Base-by-base conservation (phyloP, 2,888 invertebrate species). In the Linnaemya tessellans region DNA sequence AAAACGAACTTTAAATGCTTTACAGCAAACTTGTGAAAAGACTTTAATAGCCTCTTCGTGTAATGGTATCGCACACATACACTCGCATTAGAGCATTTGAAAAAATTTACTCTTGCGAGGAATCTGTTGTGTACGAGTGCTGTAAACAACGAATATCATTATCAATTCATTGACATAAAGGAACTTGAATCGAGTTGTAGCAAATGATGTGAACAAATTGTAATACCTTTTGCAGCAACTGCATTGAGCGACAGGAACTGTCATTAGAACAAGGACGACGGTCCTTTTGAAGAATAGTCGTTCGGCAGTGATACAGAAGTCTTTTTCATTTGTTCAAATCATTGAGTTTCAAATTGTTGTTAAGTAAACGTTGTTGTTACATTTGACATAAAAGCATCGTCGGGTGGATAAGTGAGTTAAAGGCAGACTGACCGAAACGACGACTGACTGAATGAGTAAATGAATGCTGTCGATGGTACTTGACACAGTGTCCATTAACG, bases 401-500 rank as follows among this genome's bases (percentile, higher is more conserved):
- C 67, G 56, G 38, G 60, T 25, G 43, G 51, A 60, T 78, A 78
- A 78, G 71, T 54, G 46, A 62, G 43, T 58, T 1, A 65, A 64
- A 15, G 49, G 58, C 74, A 46, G 64, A 65, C 71, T 82, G 64
- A 54, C 67, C 60, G 49, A 54, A 60, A 51, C 30, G 30, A 67
- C 46, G 54, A 78, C 67, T 68, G 60, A 51, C 56, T 18, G 54
- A 3, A 49, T 74, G 43, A 68, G 54, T 43, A 67, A 84, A 80
- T 71, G 65, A 77, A 67, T 84, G 68, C 68, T 87, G 87, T 84
- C 87, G 84, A 87, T 85, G 84, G 68, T 79, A 80, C 85, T 87
- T 85, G 85, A 85, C 81, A 85, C 60, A 78, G 84, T 81, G 84
- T 85, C 84, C 87, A 84, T 87, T 87, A 86, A 84, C 46, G 84